Base-by-base conservation (phyloP, 2,888 invertebrate species). In the Sicus ferrugineus region DNA sequence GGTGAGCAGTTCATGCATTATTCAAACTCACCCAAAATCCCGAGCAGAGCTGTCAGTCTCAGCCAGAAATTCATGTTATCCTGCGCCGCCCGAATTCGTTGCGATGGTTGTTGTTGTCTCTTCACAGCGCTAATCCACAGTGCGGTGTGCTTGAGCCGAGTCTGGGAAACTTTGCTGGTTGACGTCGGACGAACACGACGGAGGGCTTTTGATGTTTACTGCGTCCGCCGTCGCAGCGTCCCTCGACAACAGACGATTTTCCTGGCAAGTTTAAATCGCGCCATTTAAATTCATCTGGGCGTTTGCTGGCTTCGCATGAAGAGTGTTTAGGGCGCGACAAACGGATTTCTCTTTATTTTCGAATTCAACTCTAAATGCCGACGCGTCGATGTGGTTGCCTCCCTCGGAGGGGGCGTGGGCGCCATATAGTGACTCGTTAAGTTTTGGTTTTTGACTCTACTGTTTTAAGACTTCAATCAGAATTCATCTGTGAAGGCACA, bases 201-300 rank as follows among this genome's bases (percentile, higher is more conserved):
- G n/a, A n/a, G n/a, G n/a, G n/a, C n/a, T n/a, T n/a, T n/a, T n/a
- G n/a, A n/a, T n/a, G n/a, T n/a, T n/a, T n/a, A n/a, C n/a, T n/a
- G n/a, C n/a, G n/a, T n/a, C n/a, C n/a, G n/a, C 38, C 21, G 21
- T 23, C 14, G 9, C 21, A n/a, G 19, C 26, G 50, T 31, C 42
- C 21, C 14, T 3, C 11, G 7, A 23, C 11, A 23, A 14, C 7
- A 16, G 14, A 46, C 56, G 21, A 16, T 31, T 30, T 52, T 14
- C 31, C 50, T 23, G 31, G 56, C 26, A 31, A 56, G 9, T 66
- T 28, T 5, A 56, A 56, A 42, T n/a, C 28, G 30, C 38, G 19
- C 58, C 42, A 46, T 58, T 66, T 66, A 66, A 56, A 56, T 58
- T 66, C 58, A 66, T 46, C 42, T 58, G 21, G 56, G 54, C 65